Base-by-base conservation (phyloP, 2,797 vertebrate species). In the Anniella stebbinsi region DNA sequence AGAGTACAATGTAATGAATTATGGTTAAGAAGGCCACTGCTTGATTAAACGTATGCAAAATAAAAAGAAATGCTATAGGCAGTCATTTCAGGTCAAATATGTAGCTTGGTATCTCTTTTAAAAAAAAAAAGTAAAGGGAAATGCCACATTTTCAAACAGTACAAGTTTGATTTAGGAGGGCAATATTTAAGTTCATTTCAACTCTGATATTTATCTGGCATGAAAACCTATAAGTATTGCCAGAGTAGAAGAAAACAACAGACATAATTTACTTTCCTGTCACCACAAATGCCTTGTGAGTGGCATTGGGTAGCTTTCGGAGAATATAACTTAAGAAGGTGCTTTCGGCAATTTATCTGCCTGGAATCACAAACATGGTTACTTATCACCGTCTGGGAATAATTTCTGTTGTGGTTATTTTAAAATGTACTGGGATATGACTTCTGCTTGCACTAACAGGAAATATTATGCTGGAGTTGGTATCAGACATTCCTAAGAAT, bases 1-100 rank as follows among this genome's bases (percentile, higher is more conserved):
- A 95, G 60, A 89, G 45, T 67, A 17, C 63, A 41, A 21, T 90
- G 60, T 70, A 93, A 78, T 94, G 93, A 95, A 90, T 95, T 96
- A 95, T 93, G 54, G 94, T 78, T 94, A 87, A 91, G 84, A 91
- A 91, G 91, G 90, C 93, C 70, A 87, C 88, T 70, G 67, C 92
- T 92, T 96, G 94, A 95, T 96, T 96, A 96, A 96, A 94, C 9
- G 93, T 92, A 80, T 93, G 93, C 84, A 92, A 92, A 94, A 93
- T 93, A 94, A 93, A 82, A 73, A 67, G 54, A 95, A 93, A 78
- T 78, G 25, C 51, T 45, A 63, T 89, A 95, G 54, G 92, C 70
- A 93, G 92, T 94, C 93, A 94, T 89, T 91, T 87, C 92, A 91
- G 93, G 89, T 96, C 95, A 96, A 93, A 92, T 91, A 70, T 41